Conservation (phyloP, 2,113 vertebrate species). For the Hemicordylus capensis region DNA sequence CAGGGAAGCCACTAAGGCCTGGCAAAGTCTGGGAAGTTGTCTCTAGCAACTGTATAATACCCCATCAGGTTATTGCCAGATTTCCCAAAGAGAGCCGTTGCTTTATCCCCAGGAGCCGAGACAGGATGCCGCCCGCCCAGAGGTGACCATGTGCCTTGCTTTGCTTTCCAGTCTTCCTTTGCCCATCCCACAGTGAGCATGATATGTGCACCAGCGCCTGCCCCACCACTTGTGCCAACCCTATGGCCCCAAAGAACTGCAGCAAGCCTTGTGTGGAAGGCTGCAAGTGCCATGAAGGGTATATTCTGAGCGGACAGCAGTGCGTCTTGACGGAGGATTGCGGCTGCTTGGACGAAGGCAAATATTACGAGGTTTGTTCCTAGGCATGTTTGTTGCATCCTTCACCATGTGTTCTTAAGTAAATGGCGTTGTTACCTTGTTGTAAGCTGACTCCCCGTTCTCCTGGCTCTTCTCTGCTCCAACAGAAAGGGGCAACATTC, state of each 20-base stretch:
- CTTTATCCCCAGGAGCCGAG: background rate
- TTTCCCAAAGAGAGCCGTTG: background rate
- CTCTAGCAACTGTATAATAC: too few species aligned
- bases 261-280: slow-evolving; percentile 71
- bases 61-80: too few species aligned
- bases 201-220: slow-evolving; percentile 67
- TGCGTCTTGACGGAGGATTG: slow-evolving; percentile 65
- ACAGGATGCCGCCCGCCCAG: slow-evolving; percentile 32
- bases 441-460: slow-evolving; percentile 24
- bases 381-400: too few species aligned
- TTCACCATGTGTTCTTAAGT: background rate
- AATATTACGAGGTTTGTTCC: slow-evolving; percentile 65
- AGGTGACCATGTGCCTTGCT: slow-evolving; percentile 38
- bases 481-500: slow-evolving; percentile 73
- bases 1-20: too few species aligned
- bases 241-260: slow-evolving; percentile 45
- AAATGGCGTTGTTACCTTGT: background rate
- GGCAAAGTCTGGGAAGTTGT: too few species aligned
- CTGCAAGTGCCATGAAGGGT: slow-evolving; percentile 71
- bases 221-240: slow-evolving; percentile 62
- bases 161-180: slow-evolving; percentile 62
- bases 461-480: slow-evolving; percentile 37
- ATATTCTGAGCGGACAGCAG: slow-evolving; percentile 64
- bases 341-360: slow-evolving; percentile 70
- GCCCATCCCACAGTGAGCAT: slow-evolving; percentile 72